Percentiles rank a stretch among this genome's conserved stretches.
Evolutionary conservation across 2,888 invertebrate species (phyloP).

Genomic region (Apamea crenata): DNA sequence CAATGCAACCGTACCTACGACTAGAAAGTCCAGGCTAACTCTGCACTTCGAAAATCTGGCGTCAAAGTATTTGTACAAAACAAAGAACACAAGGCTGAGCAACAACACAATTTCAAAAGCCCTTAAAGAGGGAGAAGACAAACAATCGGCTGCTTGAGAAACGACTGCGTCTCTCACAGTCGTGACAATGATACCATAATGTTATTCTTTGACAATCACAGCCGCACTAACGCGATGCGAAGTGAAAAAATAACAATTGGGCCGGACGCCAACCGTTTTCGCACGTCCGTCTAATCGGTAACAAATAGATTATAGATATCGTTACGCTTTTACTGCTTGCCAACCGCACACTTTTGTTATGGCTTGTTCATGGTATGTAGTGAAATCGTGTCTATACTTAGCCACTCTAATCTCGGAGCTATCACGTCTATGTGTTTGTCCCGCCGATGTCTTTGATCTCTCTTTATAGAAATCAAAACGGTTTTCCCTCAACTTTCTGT

Average conservation of each 20-base stretch:
- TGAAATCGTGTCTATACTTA: slow-evolving; percentile 37
- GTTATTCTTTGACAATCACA: slow-evolving; percentile 68
- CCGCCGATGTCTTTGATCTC: slow-evolving; percentile 3
- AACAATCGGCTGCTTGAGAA: slow-evolving; percentile 59
- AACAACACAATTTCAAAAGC: slow-evolving; percentile 34
- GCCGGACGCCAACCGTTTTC: slow-evolving; percentile 75
- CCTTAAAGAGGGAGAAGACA: slow-evolving; percentile 43
- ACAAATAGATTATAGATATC: slow-evolving; percentile 76
- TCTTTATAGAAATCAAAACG: not conserved
- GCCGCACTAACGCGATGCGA: slow-evolving; percentile 63
- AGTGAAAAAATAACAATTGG: slow-evolving; percentile 77
- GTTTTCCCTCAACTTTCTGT: not conserved
- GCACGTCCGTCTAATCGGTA: slow-evolving; percentile 74
- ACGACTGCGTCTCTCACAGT: slow-evolving; percentile 49
- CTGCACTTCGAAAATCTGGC: slow-evolving; percentile 9
- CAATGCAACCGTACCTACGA: not conserved
- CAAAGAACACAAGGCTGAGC: slow-evolving; percentile 1
- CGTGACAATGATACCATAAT: slow-evolving; percentile 66
- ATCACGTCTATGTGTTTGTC: not conserved
- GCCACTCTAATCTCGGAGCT: not conserved
- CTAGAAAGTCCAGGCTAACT: not conserved
- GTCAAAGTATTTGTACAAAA: slow-evolving; percentile 22
- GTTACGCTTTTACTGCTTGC: slow-evolving; percentile 72
- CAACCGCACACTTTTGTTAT: slow-evolving; percentile 44
- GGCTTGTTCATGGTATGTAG: slow-evolving; percentile 29